Evolutionary conservation across 2,113 vertebrate species (phyloP), one percentile per base, ranked within the genome.

Genomic region (Barbus barbus): DNA sequence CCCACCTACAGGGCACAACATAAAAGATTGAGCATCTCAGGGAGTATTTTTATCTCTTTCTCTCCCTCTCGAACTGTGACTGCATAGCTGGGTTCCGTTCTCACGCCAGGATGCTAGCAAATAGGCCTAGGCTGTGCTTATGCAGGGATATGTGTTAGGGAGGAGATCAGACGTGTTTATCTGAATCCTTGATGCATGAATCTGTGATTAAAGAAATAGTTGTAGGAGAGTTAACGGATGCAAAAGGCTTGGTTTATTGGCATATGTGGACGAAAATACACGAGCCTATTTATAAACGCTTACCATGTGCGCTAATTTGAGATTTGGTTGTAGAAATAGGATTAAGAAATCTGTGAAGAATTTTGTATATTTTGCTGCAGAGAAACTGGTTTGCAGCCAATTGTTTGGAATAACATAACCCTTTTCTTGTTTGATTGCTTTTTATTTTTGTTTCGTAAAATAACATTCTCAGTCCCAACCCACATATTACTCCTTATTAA

Each of bases 111-210:
- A 24, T 71, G 24, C 53, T 67, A 24, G 60, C 33, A 63, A 48
- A 83, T 85, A 80, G 84, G 53, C 48, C 14, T 13, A 31, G 26
- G 56, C 61, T 77, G 63, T 24, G 4, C 77, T 79, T 87, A 22
- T 46, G 53, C 51, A 60, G 38, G 18, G 51, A 51, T 28, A 14
- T 41, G 36, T 72, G 36, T 72, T 58, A 12, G 5, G n/a, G 38
- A 31, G 56, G 72, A n/a, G 20, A 46, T 53, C 71, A 48, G 83
- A 9, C 22, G 36, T 18, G 28, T 53, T 71, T 20, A 22, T 84
- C 26, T 84, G 26, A 60, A 79, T 16, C 13, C 9, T 16, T 20
- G 9, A 13, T 13, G 38, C 46, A 8, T 46, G 13, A 58, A 38
- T 26, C 18, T 58, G 22, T 61, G 18, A 56, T 31, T 28, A 63